These are phyloP conservation scores for Bruchidius siliquastri DNA, from an alignment of 2,888 invertebrate species.

Conservation along the genomic window DNA sequence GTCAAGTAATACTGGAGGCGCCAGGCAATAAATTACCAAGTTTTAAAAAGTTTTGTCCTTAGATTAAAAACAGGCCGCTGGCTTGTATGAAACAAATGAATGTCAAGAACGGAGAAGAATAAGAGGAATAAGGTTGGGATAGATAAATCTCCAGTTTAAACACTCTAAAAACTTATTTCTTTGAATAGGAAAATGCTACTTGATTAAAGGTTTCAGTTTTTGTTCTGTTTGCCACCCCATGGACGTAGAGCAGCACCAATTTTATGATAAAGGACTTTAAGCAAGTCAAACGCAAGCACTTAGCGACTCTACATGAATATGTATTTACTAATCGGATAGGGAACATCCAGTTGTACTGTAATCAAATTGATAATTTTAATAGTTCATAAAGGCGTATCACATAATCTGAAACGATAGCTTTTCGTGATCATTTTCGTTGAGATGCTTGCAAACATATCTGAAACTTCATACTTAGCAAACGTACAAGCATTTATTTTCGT, in stretches of 20 bases:
- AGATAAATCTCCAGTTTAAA: slow-evolving; percentile 43
- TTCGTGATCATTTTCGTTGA: too few species aligned
- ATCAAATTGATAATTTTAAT: too few species aligned
- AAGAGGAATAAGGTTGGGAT: slow-evolving; percentile 46
- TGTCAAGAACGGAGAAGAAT: slow-evolving; percentile 44
- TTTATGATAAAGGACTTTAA: too few species aligned
- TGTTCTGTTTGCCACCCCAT: slow-evolving; percentile 22
- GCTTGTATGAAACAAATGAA: slow-evolving; percentile 48
- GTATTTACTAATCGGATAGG: too few species aligned
- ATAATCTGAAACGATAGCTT: too few species aligned
- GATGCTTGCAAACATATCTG: too few species aligned
- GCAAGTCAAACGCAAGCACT: too few species aligned
- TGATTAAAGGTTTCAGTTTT: slow-evolving; percentile 37
- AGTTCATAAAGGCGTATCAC: too few species aligned
- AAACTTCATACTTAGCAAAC: too few species aligned
- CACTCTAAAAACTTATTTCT: slow-evolving; percentile 31
- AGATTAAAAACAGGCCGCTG: slow-evolving; percentile 49
- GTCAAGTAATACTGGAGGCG: slow-evolving; percentile 17
- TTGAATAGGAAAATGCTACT: slow-evolving; percentile 27
- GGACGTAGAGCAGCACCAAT: neutral
- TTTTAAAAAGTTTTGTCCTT: slow-evolving; percentile 45
- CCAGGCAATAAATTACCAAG: slow-evolving; percentile 42
- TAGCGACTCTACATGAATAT: too few species aligned
- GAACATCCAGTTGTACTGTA: too few species aligned
- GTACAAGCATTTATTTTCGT: too few species aligned